Percentiles rank a stretch among this genome's conserved stretches.
Evolutionary conservation across 2,797 vertebrate species (phyloP).

Genomic region (Poeciliopsis turneri): DNA sequence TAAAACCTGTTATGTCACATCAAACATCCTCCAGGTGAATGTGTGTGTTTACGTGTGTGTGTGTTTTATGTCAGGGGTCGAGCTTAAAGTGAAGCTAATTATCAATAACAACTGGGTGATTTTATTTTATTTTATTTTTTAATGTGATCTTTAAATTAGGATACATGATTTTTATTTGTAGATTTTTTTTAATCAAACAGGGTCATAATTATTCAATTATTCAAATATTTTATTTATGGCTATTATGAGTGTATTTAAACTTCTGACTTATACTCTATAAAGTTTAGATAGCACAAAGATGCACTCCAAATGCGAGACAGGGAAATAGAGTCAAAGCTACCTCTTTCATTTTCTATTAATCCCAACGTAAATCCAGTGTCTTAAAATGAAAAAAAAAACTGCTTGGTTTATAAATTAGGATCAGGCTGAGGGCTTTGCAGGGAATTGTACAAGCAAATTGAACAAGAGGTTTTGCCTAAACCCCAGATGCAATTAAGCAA

Average conservation of each 20-base stretch:
- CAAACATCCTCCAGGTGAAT: conserved; percentile 43
- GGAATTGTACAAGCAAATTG: conserved; percentile 64
- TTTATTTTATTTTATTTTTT: not conserved
- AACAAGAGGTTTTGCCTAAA: conserved; percentile 63
- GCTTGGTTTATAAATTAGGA: conserved; percentile 62
- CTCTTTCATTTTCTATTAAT: conserved; percentile 52
- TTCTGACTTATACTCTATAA: too few relatives aligned
- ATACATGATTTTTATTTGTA: not conserved
- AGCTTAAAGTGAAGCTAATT: not conserved
- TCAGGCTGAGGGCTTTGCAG: conserved; percentile 42
- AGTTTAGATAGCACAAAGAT: not conserved
- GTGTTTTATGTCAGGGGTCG: not conserved
- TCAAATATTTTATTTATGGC: not conserved
- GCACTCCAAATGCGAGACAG: not conserved
- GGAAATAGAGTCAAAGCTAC: conserved; percentile 9
- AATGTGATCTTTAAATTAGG: too few relatives aligned
- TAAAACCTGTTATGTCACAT: conserved; percentile 88
- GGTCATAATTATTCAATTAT: not conserved
- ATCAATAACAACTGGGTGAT: not conserved
- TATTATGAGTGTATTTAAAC: not conserved
- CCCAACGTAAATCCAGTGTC: conserved; percentile 53
- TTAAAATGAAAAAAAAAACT: conserved; percentile 35
- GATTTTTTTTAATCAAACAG: not conserved
- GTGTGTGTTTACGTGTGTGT: not conserved
- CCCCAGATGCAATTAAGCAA: conserved; percentile 75